These are phyloP conservation scores for Chaenocephalus aceratus DNA, from an alignment of 2,113 vertebrate genomes.

Conservation along the genomic window DNA sequence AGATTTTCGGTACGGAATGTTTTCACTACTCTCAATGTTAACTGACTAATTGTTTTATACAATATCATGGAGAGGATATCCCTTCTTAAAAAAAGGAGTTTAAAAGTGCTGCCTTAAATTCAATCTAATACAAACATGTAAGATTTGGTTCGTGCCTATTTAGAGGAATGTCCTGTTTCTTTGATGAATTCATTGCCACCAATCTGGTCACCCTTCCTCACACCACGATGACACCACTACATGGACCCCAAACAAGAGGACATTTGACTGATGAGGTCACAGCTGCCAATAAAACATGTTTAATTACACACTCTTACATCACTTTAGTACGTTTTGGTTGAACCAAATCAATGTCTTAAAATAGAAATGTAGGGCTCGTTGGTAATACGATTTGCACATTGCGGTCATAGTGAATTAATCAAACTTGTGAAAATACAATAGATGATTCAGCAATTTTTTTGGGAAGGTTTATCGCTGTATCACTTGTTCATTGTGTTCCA, in stretches of 20 bases:
- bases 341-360: not conserved
- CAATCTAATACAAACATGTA: not conserved
- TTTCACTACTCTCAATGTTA: not conserved
- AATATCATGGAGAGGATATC: not conserved
- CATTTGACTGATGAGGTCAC: not conserved
- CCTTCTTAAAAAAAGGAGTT: not conserved
- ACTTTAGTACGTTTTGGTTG: not conserved
- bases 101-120: not conserved
- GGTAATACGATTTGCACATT: not conserved
- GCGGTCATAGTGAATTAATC: not conserved
- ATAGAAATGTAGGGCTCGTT: not conserved
- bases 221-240: not conserved
- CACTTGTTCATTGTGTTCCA: slow-evolving; percentile 9
- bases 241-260: no score
- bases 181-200: not conserved
- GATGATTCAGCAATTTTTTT: slow-evolving; percentile 2
- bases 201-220: not conserved
- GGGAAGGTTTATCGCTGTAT: not conserved
- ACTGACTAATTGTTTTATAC: not conserved
- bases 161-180: not conserved
- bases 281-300: not conserved
- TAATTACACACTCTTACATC: not conserved
- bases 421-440: not conserved
- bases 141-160: not conserved
- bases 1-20: no score